Percentiles rank a stretch among this genome's conserved stretches.
These are phyloP conservation scores for Geophilus truncorum DNA, from an alignment of 2,888 invertebrate species.

Conservation along the genomic window DNA sequence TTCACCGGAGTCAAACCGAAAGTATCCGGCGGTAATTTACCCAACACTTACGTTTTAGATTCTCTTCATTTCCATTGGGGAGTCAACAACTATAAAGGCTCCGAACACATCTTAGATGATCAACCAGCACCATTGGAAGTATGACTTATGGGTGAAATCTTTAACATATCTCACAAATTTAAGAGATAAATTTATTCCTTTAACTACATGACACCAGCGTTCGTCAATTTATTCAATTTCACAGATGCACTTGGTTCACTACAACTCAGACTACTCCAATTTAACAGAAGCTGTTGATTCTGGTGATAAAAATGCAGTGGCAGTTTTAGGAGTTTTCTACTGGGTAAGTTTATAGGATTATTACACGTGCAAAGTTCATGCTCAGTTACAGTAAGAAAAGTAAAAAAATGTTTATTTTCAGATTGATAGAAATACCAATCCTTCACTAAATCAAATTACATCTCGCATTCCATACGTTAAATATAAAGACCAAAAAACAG, in stretches of 20 bases:
- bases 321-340: not conserved
- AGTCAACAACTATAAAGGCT: not conserved
- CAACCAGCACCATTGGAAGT: not conserved
- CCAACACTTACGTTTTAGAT: not conserved
- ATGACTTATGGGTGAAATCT: not conserved
- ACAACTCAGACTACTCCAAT: not conserved
- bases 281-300: not conserved
- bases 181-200: too few relatives aligned
- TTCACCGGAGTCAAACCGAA: not conserved
- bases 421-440: not conserved
- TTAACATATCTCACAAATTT: too few relatives aligned
- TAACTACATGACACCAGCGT: too few relatives aligned
- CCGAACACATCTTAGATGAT: not conserved
- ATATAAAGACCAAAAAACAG: not conserved
- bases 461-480: not conserved
- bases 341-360: too few relatives aligned
- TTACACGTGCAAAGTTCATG: too few relatives aligned
- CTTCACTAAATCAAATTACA: not conserved
- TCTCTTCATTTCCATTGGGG: not conserved
- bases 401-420: too few relatives aligned
- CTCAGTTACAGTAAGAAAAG: too few relatives aligned
- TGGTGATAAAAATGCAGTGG: not conserved
- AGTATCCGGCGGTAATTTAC: not conserved
- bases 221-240: not conserved
- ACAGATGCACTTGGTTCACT: not conserved